These are phyloP conservation scores for Zootoca vivipara DNA, from an alignment of 2,113 vertebrate species.

Conservation along the genomic window DNA sequence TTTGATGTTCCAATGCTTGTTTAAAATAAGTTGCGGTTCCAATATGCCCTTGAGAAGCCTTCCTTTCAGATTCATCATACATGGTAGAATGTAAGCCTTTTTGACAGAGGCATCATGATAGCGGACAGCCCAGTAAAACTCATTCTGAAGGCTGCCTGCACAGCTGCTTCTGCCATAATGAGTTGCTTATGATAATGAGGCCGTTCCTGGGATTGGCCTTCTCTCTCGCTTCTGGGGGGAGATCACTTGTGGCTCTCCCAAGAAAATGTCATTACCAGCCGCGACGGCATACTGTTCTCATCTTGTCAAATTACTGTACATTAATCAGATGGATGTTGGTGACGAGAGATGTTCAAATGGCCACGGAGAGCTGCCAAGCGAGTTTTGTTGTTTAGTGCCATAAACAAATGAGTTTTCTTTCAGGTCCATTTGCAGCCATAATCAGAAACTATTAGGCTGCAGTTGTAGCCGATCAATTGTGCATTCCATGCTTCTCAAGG, in stretches of 20 bases:
- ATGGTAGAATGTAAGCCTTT: not conserved
- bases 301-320: slow-evolving; percentile 17
- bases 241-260: slow-evolving; percentile 31
- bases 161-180: slow-evolving; percentile 41
- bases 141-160: not conserved
- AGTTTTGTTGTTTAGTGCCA: slow-evolving; percentile 53
- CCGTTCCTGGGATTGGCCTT: not conserved
- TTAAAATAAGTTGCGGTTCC: not conserved
- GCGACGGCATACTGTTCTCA: slow-evolving; percentile 44
- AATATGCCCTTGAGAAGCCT: not conserved
- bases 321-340: slow-evolving; percentile 42
- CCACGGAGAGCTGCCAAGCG: not conserved
- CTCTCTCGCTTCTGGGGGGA: not conserved
- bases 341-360: slow-evolving; percentile 10
- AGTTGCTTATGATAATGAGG: slow-evolving; percentile 50
- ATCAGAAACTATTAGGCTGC: slow-evolving; percentile 52
- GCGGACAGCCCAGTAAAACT: not conserved
- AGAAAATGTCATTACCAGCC: slow-evolving; percentile 27
- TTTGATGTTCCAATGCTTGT: not conserved
- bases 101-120: not conserved
- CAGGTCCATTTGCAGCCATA: slow-evolving; percentile 56
- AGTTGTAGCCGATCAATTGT: slow-evolving; percentile 36
- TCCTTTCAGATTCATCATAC: not conserved
- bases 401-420: slow-evolving; percentile 60
- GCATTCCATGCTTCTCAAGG: slow-evolving; percentile 14